Percentiles rank a stretch among this genome's conserved stretches.
Evolutionary conservation across 2,113 vertebrate genomes (phyloP).

Genomic region (Pluvianellus socialis): DNA sequence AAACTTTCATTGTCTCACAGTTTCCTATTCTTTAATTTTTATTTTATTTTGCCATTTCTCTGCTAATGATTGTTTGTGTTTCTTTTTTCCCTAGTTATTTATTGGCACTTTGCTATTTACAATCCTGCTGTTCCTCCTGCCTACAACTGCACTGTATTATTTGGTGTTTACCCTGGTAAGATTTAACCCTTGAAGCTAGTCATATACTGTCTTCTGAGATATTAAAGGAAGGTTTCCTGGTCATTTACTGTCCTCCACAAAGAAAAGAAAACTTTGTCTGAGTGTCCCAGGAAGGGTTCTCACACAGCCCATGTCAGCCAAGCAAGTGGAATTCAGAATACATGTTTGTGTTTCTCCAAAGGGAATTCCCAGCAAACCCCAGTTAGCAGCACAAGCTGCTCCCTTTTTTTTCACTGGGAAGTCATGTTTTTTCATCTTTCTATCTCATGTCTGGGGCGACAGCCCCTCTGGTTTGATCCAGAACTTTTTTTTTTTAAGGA

Average conservation of each 20-base stretch:
- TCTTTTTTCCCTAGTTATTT: constrained; percentile 82
- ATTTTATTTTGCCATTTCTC: neutral
- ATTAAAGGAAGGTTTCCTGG: neutral
- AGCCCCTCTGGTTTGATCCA: neutral
- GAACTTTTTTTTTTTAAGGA: neutral
- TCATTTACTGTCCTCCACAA: neutral
- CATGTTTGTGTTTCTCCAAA: neutral
- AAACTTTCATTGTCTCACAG: neutral
- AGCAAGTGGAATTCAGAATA: neutral
- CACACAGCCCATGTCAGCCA: neutral
- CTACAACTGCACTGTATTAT: constrained; percentile 95
- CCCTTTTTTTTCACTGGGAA: neutral
- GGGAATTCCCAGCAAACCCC: neutral
- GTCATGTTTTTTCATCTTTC: neutral
- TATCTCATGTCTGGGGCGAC: neutral
- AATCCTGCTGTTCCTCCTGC: constrained; percentile 92
- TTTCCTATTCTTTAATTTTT: neutral
- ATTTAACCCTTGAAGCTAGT: neutral
- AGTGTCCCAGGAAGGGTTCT: neutral
- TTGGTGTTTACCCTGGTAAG: constrained; percentile 96
- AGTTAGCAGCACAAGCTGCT: neutral
- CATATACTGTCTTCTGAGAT: neutral
- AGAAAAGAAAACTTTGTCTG: neutral
- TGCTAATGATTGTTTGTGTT: neutral
- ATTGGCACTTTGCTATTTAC: constrained; percentile 95